Percentiles rank a stretch among this genome's conserved stretches.
Evolutionary conservation across 2,888 invertebrate species (phyloP).

Genomic region (Clunio marinus): DNA sequence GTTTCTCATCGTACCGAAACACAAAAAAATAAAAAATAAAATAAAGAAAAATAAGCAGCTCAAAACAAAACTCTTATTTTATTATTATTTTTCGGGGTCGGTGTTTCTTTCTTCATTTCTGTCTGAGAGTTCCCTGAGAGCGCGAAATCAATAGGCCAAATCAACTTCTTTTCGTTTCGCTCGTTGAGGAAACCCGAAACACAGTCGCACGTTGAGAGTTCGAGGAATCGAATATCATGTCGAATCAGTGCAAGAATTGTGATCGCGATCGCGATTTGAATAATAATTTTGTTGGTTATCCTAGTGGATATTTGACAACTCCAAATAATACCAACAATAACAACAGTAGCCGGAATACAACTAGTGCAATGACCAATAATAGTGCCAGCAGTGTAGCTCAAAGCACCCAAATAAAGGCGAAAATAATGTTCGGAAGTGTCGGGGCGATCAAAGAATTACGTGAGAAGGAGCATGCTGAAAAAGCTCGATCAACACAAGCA

Average conservation of each 20-base stretch:
- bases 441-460: conserved; percentile 69
- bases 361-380: conserved; percentile 26
- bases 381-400: conserved; percentile 25
- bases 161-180: neutral
- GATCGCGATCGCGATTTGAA: conserved; percentile 50
- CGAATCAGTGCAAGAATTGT: conserved; percentile 52
- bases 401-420: conserved; percentile 60
- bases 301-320: conserved; percentile 50
- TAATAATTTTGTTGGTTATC: conserved; percentile 51
- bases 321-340: conserved; percentile 42
- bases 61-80: too few species aligned
- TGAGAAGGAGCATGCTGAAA: conserved; percentile 64
- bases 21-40: too few species aligned
- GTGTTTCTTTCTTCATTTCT: conserved; percentile 14
- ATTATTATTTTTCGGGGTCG: neutral
- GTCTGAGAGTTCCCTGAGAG: conserved; percentile 10
- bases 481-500: conserved; percentile 53
- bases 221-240: conserved; percentile 44
- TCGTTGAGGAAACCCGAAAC: neutral
- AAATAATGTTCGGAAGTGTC: conserved; percentile 69
- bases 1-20: too few species aligned
- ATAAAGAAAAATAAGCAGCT: neutral
- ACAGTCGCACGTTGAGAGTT: conserved; percentile 20
- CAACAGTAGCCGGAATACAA: conserved; percentile 42
- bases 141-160: conserved; percentile 13